These are phyloP conservation scores for Egretta garzetta DNA, from an alignment of 2,113 vertebrate species.

Conservation along the genomic window DNA sequence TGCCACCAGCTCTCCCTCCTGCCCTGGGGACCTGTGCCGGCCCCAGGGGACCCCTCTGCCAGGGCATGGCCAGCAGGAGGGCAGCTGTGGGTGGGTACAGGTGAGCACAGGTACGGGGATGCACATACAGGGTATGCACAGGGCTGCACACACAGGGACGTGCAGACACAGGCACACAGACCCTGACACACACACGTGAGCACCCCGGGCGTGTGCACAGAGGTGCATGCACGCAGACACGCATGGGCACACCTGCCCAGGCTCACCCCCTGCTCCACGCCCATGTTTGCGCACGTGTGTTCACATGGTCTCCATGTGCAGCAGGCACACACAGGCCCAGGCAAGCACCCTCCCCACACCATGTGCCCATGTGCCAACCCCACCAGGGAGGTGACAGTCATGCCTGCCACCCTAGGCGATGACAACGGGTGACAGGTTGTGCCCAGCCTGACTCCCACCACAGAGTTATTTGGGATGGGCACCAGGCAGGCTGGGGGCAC, in stretches of 20 bases:
- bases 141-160: not conserved
- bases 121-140: not conserved
- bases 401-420: not conserved
- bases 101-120: not conserved
- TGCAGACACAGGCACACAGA: rapidly evolving
- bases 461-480: rapidly evolving
- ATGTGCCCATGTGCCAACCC: not conserved
- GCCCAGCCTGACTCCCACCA: not conserved
- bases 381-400: not conserved
- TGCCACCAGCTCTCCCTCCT: rapidly evolving
- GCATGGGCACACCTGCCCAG: not conserved
- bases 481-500: rapidly evolving
- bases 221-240: rapidly evolving
- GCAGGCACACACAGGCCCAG: not conserved
- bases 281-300: not conserved
- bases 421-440: not conserved
- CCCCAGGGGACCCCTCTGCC: not conserved
- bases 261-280: not conserved
- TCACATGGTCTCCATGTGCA: not conserved
- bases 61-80: not conserved
- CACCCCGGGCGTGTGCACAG: not conserved
- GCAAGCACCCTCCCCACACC: not conserved
- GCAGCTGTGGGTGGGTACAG: not conserved
- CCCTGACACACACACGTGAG: not conserved
- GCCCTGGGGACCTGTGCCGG: not conserved